Conservation (phyloP, 2,888 invertebrate species). For the Scaptodrosophila latifasciaeformis region DNA sequence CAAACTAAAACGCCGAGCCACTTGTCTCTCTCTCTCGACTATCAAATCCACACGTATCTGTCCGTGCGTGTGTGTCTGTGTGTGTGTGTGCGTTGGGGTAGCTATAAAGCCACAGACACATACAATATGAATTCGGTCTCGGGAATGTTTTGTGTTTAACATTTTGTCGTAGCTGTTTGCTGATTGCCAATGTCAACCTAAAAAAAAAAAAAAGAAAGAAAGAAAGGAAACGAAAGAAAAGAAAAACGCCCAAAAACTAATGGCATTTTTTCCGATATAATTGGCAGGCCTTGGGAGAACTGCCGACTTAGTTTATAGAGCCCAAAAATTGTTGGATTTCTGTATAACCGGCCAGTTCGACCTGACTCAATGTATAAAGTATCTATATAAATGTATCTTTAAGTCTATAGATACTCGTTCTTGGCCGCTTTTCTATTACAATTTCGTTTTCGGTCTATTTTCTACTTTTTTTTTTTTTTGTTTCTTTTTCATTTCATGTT, state of each 20-base stretch:
- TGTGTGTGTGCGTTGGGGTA: no score
- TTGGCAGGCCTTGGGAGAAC: constrained; percentile 14
- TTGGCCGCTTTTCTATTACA: constrained; percentile 5
- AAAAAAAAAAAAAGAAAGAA: background rate
- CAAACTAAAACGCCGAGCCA: background rate
- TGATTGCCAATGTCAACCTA: constrained; percentile 1
- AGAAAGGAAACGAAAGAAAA: background rate
- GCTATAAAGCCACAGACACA: no score
- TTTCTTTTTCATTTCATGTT: constrained; percentile 12
- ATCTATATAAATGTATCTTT: background rate
- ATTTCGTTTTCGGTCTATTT: constrained; percentile 1
- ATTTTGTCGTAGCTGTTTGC: background rate
- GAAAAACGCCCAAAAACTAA: background rate
- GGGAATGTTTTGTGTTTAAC: no score
- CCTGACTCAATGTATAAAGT: background rate
- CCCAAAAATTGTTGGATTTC: constrained; percentile 1
- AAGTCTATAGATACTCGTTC: background rate
- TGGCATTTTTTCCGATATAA: constrained; percentile 14
- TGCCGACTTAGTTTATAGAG: constrained; percentile 10
- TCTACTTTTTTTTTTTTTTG: background rate
- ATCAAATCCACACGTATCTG: no score
- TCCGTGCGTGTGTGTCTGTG: no score
- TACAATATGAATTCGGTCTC: no score
- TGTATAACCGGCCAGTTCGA: no score
- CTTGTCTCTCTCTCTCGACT: no score